phyloP scores from a whole-genome alignment of 2,113 vertebrate genomes.

The Steatornis caripensis region DNA sequence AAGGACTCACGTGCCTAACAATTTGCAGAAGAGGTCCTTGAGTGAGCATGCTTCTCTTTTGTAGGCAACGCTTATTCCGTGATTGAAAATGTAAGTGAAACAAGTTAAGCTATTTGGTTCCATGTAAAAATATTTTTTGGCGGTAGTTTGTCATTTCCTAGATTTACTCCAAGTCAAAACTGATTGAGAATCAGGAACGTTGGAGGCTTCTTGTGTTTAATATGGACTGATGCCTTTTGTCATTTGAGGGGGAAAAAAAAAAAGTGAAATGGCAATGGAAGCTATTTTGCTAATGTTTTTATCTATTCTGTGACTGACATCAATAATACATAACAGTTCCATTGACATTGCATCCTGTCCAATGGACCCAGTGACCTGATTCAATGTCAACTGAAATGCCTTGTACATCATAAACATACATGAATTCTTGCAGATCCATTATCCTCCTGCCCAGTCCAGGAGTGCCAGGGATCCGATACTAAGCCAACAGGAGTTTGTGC shows the following conservation, averaged over 20 bases:
- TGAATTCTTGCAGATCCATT: constrained; percentile 57
- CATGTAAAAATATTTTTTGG: background rate
- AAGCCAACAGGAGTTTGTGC: background rate
- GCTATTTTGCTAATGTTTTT: constrained; percentile 79
- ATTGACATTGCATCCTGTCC: constrained; percentile 76
- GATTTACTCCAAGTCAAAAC: background rate
- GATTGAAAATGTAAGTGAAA: background rate
- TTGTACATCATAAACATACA: constrained; percentile 69
- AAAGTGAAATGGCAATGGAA: constrained; percentile 63
- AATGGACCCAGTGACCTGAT: constrained; percentile 79
- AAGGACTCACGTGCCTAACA: background rate
- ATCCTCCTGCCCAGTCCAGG: background rate
- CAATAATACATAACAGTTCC: constrained; percentile 78
- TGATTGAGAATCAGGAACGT: background rate
- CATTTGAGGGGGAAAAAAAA: constrained; percentile 48
- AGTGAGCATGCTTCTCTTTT: background rate
- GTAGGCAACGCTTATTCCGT: background rate
- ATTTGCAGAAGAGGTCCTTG: background rate
- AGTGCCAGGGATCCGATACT: background rate
- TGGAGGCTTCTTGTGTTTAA: background rate
- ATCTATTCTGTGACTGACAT: constrained; percentile 74
- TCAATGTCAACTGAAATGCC: constrained; percentile 72
- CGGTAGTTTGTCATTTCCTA: background rate
- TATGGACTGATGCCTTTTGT: constrained; percentile 45
- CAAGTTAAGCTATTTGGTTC: background rate